phyloP scores from a whole-genome alignment of 2,113 vertebrate species.

The Orycteropus afer region DNA sequence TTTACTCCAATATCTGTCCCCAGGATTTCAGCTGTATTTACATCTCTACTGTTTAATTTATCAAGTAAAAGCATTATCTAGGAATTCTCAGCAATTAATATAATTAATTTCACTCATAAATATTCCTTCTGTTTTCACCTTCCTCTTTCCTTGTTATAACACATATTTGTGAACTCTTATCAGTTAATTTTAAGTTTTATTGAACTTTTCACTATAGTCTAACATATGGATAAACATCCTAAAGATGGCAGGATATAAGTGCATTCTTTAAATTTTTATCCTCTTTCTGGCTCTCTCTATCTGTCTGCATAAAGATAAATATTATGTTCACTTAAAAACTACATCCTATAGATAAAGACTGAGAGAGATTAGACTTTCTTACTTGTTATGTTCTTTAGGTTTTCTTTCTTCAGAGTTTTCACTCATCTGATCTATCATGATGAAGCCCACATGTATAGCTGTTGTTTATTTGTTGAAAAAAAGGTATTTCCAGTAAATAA shows the following conservation, averaged over 20 bases:
- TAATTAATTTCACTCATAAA: background rate
- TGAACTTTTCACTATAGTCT: background rate
- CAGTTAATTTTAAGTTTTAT: background rate
- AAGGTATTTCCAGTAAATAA: too few relatives aligned
- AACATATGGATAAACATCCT: background rate
- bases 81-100: background rate
- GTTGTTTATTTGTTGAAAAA: too few relatives aligned
- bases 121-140: background rate
- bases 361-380: background rate
- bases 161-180: background rate
- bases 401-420: background rate
- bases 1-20: background rate
- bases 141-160: background rate
- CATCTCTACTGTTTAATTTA: background rate
- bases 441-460: too few relatives aligned
- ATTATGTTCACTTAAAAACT: too few relatives aligned
- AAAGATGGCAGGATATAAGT: background rate
- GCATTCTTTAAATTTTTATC: background rate
- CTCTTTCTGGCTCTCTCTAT: background rate
- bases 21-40: background rate
- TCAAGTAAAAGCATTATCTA: background rate
- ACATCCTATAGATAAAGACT: too few relatives aligned
- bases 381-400: background rate
- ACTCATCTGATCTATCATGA: background rate
- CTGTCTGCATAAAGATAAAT: background rate